Evolutionary conservation across 2,113 vertebrate species (phyloP).

Genomic region (Phyllopteryx taeniolatus): DNA sequence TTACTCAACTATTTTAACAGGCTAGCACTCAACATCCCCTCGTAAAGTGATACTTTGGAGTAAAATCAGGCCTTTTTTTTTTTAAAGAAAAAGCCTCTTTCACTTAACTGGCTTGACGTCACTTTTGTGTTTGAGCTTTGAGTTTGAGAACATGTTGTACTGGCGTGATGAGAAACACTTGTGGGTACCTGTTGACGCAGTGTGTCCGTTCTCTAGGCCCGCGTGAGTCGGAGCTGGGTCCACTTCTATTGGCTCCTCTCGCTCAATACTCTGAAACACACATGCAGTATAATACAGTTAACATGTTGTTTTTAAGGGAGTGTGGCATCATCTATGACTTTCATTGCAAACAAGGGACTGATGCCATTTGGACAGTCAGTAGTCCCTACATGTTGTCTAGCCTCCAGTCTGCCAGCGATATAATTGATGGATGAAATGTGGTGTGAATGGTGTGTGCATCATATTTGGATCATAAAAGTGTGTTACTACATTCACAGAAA

Average conservation of each 20-base stretch:
- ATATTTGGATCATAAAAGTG: background rate
- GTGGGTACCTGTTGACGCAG: conserved; percentile 54
- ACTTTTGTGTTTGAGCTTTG: background rate
- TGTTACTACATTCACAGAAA: background rate
- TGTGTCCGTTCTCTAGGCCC: conserved; percentile 69
- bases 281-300: background rate
- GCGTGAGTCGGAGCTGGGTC: conserved; percentile 51
- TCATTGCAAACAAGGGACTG: conserved; percentile 2
- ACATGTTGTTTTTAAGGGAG: conserved; percentile 9
- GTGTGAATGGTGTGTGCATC: background rate
- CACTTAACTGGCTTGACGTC: conserved; percentile 2
- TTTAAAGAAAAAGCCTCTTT: background rate
- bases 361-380: background rate
- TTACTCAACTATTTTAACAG: conserved; percentile 14
- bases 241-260: conserved; percentile 74
- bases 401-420: background rate
- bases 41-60: background rate
- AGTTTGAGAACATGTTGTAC: conserved; percentile 9
- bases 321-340: conserved; percentile 29
- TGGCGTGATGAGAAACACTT: background rate
- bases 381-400: background rate
- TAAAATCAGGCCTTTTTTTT: background rate
- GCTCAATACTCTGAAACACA: conserved; percentile 71
- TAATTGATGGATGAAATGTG: background rate
- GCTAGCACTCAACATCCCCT: background rate